Percentiles rank a stretch among this genome's conserved stretches.
These are phyloP conservation scores for Apus apus DNA, from an alignment of 2,113 vertebrate species.

Conservation along the genomic window DNA sequence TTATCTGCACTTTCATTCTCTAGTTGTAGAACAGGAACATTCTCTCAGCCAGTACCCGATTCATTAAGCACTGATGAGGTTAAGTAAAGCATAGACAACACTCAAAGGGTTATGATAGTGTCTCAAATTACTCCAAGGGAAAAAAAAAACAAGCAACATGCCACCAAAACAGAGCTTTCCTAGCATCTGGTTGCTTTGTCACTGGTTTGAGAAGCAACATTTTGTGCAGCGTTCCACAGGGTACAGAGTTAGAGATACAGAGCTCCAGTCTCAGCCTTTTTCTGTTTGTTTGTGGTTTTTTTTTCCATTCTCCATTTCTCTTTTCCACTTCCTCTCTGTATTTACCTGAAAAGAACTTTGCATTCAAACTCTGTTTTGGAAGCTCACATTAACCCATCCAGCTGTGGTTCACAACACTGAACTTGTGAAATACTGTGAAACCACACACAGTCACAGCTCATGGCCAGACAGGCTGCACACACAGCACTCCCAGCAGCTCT, in stretches of 20 bases:
- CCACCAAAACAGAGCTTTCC: not conserved
- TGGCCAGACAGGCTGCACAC: not conserved
- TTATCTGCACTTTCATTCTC: not conserved
- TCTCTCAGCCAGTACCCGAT: not conserved
- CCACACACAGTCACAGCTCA: not conserved
- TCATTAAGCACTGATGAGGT: too few species aligned
- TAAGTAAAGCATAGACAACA: not conserved
- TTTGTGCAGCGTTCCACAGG: not conserved
- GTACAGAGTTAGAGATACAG: not conserved
- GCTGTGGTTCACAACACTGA: not conserved
- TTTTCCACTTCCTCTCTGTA: not conserved
- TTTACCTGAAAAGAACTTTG: not conserved
- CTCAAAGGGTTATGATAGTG: not conserved
- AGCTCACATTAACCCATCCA: not conserved
- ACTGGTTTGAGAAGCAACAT: rapidly evolving
- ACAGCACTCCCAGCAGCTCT: not conserved
- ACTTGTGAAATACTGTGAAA: not conserved
- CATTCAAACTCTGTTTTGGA: not conserved
- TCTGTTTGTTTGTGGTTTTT: not conserved
- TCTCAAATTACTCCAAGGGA: not conserved
- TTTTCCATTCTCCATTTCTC: rapidly evolving
- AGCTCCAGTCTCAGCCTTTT: not conserved
- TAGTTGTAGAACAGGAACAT: not conserved
- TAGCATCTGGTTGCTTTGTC: not conserved
- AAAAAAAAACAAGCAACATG: not conserved